phyloP scores from a whole-genome alignment of 2,888 invertebrate genomes.

The Synergus laeviventris region DNA sequence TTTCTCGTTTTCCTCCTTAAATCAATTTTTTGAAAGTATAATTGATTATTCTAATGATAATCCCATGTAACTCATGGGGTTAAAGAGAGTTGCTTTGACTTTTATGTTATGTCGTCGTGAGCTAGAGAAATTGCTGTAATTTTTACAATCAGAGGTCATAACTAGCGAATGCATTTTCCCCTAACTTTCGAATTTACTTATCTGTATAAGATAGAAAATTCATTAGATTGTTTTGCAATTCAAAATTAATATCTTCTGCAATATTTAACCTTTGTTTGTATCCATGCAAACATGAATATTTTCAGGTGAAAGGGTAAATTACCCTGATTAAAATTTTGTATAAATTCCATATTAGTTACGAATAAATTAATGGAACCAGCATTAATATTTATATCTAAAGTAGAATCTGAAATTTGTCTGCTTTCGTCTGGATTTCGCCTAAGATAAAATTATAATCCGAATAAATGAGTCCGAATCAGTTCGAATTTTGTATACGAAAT shows the following conservation, averaged over 20 bases:
- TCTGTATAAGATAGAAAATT: background rate
- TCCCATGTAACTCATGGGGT: constrained; percentile 3
- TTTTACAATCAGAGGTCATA: constrained; percentile 10
- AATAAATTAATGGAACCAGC: too few species aligned
- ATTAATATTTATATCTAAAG: too few species aligned
- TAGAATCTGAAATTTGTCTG: too few species aligned
- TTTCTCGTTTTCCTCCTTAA: too few species aligned
- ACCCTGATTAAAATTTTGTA: too few species aligned
- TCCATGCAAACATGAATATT: background rate
- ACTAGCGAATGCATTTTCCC: constrained; percentile 11
- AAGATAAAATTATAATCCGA: too few species aligned
- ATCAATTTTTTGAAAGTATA: too few species aligned
- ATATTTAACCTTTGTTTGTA: background rate
- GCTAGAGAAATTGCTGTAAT: constrained; percentile 8
- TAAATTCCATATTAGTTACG: too few species aligned
- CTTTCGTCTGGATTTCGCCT: too few species aligned
- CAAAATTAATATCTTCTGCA: background rate
- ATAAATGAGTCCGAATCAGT: too few species aligned
- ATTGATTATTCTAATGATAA: constrained; percentile 28
- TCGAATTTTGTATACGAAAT: too few species aligned
- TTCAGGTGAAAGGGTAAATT: too few species aligned
- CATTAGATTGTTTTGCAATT: background rate
- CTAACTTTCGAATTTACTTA: background rate
- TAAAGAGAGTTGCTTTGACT: background rate
- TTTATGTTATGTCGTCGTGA: background rate